A percentile compares a stretch with the other conserved stretches of the same genome.
Conservation (phyloP, 53 echinoderm and acorn worm species). For the Luidia sarsii region DNA sequence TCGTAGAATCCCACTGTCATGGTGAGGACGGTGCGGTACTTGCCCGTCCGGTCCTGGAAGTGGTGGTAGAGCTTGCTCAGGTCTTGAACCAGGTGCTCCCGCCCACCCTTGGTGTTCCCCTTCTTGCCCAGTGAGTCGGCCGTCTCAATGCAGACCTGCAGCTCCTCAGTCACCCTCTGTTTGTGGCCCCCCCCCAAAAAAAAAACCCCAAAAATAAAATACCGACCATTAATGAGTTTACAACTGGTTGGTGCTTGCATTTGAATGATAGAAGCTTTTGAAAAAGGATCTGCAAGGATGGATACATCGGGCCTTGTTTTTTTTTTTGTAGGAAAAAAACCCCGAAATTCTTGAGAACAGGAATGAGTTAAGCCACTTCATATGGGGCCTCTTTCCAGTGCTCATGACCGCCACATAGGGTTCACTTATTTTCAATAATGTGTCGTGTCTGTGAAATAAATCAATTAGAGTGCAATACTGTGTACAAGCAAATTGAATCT, state of each 20-base stretch:
- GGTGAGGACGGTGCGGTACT: constrained; percentile 74
- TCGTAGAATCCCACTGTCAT: constrained; percentile 88
- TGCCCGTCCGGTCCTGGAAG: constrained; percentile 71
- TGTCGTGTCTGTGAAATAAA: too few relatives aligned
- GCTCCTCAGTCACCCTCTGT: constrained; percentile 87
- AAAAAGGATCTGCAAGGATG: too few relatives aligned
- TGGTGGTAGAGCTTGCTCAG: constrained; percentile 81
- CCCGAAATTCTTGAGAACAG: too few relatives aligned
- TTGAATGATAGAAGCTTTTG: too few relatives aligned
- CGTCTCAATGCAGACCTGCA: constrained; percentile 81
- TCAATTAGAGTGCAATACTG: too few relatives aligned
- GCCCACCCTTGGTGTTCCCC: constrained; percentile 82
- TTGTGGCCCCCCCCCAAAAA: background rate
- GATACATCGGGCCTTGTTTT: too few relatives aligned
- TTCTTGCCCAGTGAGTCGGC: constrained; percentile 87
- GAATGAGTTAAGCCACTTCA: too few relatives aligned
- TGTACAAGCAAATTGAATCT: too few relatives aligned
- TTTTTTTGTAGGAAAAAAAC: too few relatives aligned
- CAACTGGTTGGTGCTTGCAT: background rate
- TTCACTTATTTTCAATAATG: too few relatives aligned
- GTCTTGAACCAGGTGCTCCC: constrained; percentile 76
- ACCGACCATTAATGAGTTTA: background rate
- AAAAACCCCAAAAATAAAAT: constrained; percentile 4
- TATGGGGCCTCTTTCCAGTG: too few relatives aligned
- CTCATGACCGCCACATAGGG: too few relatives aligned